Evolutionary conservation across 2,888 invertebrate species (phyloP).

Genomic region (Meloe dianella): DNA sequence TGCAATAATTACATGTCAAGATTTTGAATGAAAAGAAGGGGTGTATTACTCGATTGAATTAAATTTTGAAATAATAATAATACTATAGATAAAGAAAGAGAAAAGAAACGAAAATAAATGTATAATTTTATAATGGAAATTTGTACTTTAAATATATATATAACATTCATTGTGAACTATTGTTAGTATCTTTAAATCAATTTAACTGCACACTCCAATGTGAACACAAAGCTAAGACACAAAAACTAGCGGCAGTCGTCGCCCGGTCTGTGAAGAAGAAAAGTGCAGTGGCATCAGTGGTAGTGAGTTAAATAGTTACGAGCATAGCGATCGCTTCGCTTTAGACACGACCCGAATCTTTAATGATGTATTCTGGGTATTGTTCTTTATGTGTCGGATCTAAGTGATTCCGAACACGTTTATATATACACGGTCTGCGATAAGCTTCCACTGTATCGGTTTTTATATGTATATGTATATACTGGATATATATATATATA

Average conservation of each 20-base stretch:
- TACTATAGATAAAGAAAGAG: no score
- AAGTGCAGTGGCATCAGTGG: conserved; percentile 35
- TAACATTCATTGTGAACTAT: neutral
- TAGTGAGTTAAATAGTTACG: conserved; percentile 31
- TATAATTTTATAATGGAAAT: neutral
- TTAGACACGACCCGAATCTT: conserved; percentile 52
- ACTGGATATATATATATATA: conserved; percentile 32
- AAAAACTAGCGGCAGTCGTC: conserved; percentile 30
- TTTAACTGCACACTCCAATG: conserved; percentile 1
- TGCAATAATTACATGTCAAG: conserved; percentile 22
- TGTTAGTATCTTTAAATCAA: neutral
- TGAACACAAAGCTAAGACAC: conserved; percentile 3
- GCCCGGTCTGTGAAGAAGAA: conserved; percentile 37
- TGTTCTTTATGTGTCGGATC: conserved; percentile 55
- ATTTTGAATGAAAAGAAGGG: conserved; percentile 10
- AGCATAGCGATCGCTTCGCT: conserved; percentile 39
- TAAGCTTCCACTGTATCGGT: conserved; percentile 40
- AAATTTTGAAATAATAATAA: no score
- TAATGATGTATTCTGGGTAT: conserved; percentile 54
- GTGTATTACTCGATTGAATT: no score
- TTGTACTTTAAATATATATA: no score
- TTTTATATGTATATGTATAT: conserved; percentile 33
- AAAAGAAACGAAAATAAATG: no score
- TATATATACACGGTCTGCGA: conserved; percentile 47
- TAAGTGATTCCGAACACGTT: conserved; percentile 55